These are phyloP conservation scores for Hermaeophaga mercurialis DNA, from an alignment of 2,888 invertebrate genomes.

Conservation along the genomic window DNA sequence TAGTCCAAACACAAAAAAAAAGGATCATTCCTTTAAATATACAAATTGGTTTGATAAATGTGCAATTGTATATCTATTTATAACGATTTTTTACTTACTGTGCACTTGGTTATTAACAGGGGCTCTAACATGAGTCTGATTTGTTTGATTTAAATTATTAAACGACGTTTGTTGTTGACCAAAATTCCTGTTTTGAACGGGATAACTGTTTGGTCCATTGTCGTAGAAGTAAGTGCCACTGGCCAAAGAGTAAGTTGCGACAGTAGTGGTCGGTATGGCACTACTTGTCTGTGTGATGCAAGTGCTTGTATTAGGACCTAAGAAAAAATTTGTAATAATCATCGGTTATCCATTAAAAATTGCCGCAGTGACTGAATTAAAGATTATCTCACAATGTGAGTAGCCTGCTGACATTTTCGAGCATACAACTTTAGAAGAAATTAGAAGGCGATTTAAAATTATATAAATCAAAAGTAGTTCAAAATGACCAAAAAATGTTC, in stretches of 20 bases:
- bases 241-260: conserved; percentile 52
- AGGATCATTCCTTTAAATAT: too few species aligned
- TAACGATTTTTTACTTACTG: conserved; percentile 39
- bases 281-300: conserved; percentile 44
- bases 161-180: conserved; percentile 45
- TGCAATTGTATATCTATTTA: background rate
- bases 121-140: conserved; percentile 49
- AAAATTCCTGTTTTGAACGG: conserved; percentile 49
- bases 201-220: conserved; percentile 48
- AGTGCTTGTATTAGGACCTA: conserved; percentile 45
- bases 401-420: too few species aligned
- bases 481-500: too few species aligned
- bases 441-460: too few species aligned
- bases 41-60: too few species aligned
- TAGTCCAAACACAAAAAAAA: too few species aligned
- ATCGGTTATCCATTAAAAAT: too few species aligned
- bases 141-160: conserved; percentile 48
- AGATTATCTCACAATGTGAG: too few species aligned
- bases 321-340: conserved; percentile 16
- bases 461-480: too few species aligned
- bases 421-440: too few species aligned
- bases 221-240: conserved; percentile 55
- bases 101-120: conserved; percentile 49
- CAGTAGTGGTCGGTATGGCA: conserved; percentile 48
- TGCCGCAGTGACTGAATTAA: too few species aligned